Evolutionary conservation across 1,140 invertebrate genomes (phyloP), one percentile per base, ranked within the genome.

Genomic region (Cyphomyrmex costatus): DNA sequence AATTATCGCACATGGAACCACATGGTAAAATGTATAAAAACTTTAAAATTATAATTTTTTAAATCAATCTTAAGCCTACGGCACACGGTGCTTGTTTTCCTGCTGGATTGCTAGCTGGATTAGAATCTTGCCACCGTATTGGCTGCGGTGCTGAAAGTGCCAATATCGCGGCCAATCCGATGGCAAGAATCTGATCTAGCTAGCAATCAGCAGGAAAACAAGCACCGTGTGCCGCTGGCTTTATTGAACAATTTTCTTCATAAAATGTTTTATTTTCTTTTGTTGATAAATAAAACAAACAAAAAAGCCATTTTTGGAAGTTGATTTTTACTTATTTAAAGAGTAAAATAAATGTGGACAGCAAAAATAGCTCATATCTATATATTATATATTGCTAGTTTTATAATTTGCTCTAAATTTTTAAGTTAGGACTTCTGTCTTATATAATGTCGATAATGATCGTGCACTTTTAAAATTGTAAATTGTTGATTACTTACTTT

Each of bases 401-500:
- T 21, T 21, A 56, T 56, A 56, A 56, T 56, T 56, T 56, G n/a
- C n/a, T 56, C n/a, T 56, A 8, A 56, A 21, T 56, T 56, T 21
- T 21, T 21, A 8, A 21, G n/a, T 21, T 56, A 8, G 6, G 7
- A 14, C 1, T 56, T 2, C 21, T 56, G 6, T n/a, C n/a, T 56
- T 56, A n/a, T 56, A 56, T n/a, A n/a, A n/a, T n/a, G 7, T 56
- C 53, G 53, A 56, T 7, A 56, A 56, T 56, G 8, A 12, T 60
- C 36, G 2, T 3, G 21, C 6, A 8, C 7, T 56, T 5, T n/a
- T 53, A 53, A 19, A 63, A 73, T 21, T 12, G 70, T 36, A 85
- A 56, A 84, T 33, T 51, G 33, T 51, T 36, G 77, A 87, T 89
- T 92, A 94, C 93, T 36, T 30, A 94, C 93, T 33, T 30, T 78